phyloP scores from a whole-genome alignment of 2,113 vertebrate genomes.

The Dendrocopos noguchii region DNA sequence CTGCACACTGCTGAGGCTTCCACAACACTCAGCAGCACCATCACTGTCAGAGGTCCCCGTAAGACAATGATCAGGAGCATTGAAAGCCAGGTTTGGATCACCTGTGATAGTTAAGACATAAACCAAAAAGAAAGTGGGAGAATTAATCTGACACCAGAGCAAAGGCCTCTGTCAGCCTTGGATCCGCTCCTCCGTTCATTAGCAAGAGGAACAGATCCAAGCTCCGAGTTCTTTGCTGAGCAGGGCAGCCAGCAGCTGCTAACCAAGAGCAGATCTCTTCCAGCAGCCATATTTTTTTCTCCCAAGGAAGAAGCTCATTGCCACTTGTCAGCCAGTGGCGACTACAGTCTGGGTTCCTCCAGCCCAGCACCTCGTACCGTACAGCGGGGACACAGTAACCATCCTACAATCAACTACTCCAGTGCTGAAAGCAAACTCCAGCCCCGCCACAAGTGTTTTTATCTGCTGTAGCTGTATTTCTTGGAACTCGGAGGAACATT shows the following conservation, averaged over 20 bases:
- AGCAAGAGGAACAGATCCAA: not conserved
- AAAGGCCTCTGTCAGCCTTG: not conserved
- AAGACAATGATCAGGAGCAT: not conserved
- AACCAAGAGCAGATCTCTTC: not conserved
- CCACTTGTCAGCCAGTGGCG: not conserved
- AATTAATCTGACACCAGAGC: not conserved
- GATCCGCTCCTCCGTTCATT: not conserved
- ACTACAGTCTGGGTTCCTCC: not conserved
- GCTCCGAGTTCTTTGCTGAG: not conserved
- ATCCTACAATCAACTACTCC: not conserved
- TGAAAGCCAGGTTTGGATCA: not conserved
- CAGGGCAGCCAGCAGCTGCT: not conserved
- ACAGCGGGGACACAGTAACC: not conserved
- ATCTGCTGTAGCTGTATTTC: constrained; percentile 72
- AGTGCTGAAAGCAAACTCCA: constrained; percentile 6
- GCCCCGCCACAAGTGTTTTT: constrained; percentile 3
- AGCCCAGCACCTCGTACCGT: not conserved
- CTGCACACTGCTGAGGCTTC: not conserved
- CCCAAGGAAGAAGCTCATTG: not conserved
- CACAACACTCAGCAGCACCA: not conserved
- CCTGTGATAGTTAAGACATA: not conserved
- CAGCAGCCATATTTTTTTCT: not conserved
- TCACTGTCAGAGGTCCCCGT: not conserved
- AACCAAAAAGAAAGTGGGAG: not conserved
- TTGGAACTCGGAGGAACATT: constrained; percentile 70